Conservation (phyloP, 1,140 invertebrate species). For the Drosophila serrata region DNA sequence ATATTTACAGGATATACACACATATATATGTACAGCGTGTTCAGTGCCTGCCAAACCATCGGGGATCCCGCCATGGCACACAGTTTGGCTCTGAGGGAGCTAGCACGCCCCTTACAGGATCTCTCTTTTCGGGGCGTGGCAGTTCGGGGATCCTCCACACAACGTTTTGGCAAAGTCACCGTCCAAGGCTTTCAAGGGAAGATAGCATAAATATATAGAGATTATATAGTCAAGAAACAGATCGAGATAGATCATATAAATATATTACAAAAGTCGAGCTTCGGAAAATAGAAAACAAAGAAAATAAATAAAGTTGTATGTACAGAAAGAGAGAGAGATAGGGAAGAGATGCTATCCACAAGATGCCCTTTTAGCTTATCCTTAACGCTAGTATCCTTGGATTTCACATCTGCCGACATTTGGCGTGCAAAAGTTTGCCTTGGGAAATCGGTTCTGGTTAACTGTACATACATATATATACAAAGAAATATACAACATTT, state of each 20-base stretch:
- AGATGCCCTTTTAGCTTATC: slow-evolving; percentile 18
- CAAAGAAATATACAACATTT: slow-evolving; percentile 24
- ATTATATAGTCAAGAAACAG: slow-evolving; percentile 1
- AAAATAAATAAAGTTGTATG: slow-evolving; percentile 31
- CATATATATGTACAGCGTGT: neutral
- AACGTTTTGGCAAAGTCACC: slow-evolving; percentile 39
- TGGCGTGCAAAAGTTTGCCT: slow-evolving; percentile 34
- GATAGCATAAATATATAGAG: neutral
- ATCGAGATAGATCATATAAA: slow-evolving; percentile 54
- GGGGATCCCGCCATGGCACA: slow-evolving; percentile 66
- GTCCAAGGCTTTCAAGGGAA: slow-evolving; percentile 33
- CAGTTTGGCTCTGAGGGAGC: slow-evolving; percentile 43
- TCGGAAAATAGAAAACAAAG: slow-evolving; percentile 15
- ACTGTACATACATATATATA: slow-evolving; percentile 33
- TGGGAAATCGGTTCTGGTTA: slow-evolving; percentile 30
- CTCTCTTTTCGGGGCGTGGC: slow-evolving; percentile 39
- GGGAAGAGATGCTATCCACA: slow-evolving; percentile 3
- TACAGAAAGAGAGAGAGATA: slow-evolving; percentile 20
- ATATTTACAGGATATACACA: neutral
- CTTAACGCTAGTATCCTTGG: neutral
- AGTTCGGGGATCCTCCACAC: slow-evolving; percentile 56
- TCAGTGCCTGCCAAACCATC: slow-evolving; percentile 39
- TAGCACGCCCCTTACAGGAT: slow-evolving; percentile 15
- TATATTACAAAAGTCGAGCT: slow-evolving; percentile 77
- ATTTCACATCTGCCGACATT: neutral